phyloP scores from a whole-genome alignment of 2,888 invertebrate species.

The Chrysolina oricalcia region DNA sequence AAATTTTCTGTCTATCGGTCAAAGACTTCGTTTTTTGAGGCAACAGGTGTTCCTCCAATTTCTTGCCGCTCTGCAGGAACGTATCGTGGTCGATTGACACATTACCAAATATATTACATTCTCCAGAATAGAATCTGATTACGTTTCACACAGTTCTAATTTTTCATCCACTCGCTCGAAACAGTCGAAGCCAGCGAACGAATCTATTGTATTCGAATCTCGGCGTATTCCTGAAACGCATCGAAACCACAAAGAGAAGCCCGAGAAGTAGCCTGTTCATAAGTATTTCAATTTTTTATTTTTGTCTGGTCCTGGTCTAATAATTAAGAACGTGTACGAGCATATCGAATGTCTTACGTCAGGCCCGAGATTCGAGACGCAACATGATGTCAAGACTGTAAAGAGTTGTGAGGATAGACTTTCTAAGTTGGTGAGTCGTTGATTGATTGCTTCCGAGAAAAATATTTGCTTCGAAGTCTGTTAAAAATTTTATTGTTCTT shows the following conservation, averaged over 20 bases:
- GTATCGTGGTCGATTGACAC: neutral
- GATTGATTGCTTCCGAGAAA: constrained; percentile 20
- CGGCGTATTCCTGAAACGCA: constrained; percentile 15
- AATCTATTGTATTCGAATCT: constrained; percentile 15
- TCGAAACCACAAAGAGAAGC: constrained; percentile 37
- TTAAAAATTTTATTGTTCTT: constrained; percentile 17
- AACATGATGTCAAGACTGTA: neutral
- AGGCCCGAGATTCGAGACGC: constrained; percentile 1
- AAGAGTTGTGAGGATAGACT: constrained; percentile 15
- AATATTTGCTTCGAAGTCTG: neutral
- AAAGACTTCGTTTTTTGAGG: neutral
- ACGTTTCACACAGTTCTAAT: constrained; percentile 17
- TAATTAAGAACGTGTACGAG: constrained; percentile 35
- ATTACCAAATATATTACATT: neutral
- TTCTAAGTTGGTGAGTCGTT: constrained; percentile 19
- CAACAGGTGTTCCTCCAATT: neutral
- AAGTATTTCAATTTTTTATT: constrained; percentile 46
- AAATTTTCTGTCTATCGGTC: too few species aligned
- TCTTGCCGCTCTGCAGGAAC: neutral
- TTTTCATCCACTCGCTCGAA: neutral
- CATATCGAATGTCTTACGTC: constrained; percentile 28
- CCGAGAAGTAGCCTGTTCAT: constrained; percentile 43
- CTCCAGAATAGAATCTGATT: neutral
- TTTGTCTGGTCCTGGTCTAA: constrained; percentile 46
- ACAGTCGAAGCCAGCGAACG: neutral